Conservation (phyloP, 2,113 vertebrate genomes). For the Coryphaenoides rupestris region DNA sequence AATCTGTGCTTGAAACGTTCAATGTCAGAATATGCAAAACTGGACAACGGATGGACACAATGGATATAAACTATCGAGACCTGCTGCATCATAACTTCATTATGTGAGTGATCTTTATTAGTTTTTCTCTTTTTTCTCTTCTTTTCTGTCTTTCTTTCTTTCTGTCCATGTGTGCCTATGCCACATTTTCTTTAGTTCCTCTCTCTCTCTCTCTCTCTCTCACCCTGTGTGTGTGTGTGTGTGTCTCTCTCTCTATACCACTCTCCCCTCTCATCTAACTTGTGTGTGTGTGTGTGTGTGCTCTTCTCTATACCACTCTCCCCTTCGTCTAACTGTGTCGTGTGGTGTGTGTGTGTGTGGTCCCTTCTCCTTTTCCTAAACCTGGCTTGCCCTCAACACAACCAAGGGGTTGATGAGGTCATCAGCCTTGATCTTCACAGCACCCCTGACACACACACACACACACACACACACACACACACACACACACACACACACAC, state of each 20-base stretch:
- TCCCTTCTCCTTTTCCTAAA: constrained; percentile 8
- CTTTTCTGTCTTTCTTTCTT: background rate
- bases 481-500: constrained; percentile 2
- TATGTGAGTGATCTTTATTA: background rate
- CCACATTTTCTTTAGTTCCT: too few relatives aligned
- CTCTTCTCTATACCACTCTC: background rate
- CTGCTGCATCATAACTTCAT: too few relatives aligned
- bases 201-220: background rate
- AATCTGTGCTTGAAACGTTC: too few relatives aligned
- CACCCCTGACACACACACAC: constrained; percentile 2
- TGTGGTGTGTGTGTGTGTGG: too few relatives aligned
- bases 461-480: constrained; percentile 12
- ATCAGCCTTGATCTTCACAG: constrained; percentile 48
- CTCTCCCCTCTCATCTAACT: background rate
- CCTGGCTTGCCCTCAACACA: constrained; percentile 43
- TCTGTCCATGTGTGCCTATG: background rate
- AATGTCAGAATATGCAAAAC: too few relatives aligned
- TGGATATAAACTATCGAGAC: too few relatives aligned
- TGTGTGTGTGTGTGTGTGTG: too few relatives aligned
- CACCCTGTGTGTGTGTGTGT: background rate
- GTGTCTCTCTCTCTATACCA: constrained; percentile 1
- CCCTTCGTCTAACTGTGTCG: too few relatives aligned
- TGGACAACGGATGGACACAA: too few relatives aligned
- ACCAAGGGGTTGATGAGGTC: constrained; percentile 60
- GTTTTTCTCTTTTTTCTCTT: constrained; percentile 15